phyloP scores from a whole-genome alignment of 2,797 vertebrate genomes.

The Lagocephalus sceleratus region DNA sequence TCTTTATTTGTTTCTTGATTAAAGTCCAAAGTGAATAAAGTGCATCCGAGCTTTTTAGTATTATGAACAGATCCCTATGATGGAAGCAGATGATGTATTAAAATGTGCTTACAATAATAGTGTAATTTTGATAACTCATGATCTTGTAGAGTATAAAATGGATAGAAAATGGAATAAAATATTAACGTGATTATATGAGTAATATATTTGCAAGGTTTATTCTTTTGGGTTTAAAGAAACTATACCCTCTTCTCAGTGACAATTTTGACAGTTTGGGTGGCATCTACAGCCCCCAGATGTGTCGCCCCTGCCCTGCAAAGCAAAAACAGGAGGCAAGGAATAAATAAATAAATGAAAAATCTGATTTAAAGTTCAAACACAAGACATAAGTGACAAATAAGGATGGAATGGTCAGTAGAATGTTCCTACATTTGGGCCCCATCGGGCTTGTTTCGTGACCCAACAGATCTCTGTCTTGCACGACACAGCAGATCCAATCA shows the following conservation, averaged over 20 bases:
- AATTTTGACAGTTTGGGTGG: slow-evolving; percentile 87
- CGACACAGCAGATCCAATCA: slow-evolving; percentile 91
- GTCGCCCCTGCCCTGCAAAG: slow-evolving; percentile 80
- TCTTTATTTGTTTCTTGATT: too few species aligned
- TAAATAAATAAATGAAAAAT: too few species aligned
- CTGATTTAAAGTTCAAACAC: background rate
- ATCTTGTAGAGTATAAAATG: background rate
- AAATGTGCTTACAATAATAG: too few species aligned
- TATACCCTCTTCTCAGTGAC: slow-evolving; percentile 73
- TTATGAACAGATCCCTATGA: slow-evolving; percentile 16
- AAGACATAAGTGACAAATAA: background rate
- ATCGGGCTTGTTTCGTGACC: slow-evolving; percentile 93
- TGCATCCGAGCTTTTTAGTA: slow-evolving; percentile 14
- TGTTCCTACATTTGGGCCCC: slow-evolving; percentile 82
- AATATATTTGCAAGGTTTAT: background rate
- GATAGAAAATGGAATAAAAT: background rate
- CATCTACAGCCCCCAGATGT: slow-evolving; percentile 82
- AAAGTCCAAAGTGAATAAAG: background rate
- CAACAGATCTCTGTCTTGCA: slow-evolving; percentile 95
- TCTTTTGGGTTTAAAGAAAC: slow-evolving; percentile 2
- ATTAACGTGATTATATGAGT: background rate
- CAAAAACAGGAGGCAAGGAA: background rate
- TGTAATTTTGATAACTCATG: background rate
- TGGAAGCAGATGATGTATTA: slow-evolving; percentile 22
- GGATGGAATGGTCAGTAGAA: background rate